Evolutionary conservation across 2,113 vertebrate species (phyloP), one percentile per base, ranked within the genome.

Genomic region (Hucho hucho): DNA sequence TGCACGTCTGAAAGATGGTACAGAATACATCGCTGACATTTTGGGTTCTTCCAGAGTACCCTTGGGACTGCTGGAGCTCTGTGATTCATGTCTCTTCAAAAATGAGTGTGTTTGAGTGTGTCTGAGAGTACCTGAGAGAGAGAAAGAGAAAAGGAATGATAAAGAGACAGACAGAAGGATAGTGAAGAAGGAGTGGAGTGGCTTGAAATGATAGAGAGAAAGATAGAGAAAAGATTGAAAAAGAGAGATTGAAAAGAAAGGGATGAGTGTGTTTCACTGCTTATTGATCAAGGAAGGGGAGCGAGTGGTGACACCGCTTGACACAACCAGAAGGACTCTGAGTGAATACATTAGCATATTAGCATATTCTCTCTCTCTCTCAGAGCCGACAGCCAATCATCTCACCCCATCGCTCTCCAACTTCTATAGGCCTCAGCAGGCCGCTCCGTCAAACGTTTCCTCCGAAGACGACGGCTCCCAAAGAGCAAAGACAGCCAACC

Each of bases 211-310:
- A 49, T 6, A 70, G 69, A 26, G 43, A 26, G 43, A 61, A 7
- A 61, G 58, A 65, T 14, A 65, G 64, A 28, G 4, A 65, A 43
- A 43, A 43, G 2, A 43, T 9, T 43, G 37, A 43, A 43, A 11
- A 9, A 37, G 37, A 37, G 37, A 37, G 6, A 37, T 43, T 43
- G 37, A 43, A 43, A 43, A 43, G 37, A 43, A 43, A 16, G 37
- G 7, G 18, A 6, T 65, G 25, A 12, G 72, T 47, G 24, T 26
- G 72, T 49, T 43, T 28, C 14, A 59, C 67, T 14, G 56, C 65
- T 68, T 75, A 69, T 43, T 75, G 73, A 75, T 75, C 49, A 13
- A 58, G 11, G 29, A 29, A n/a, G 25, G 16, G 37, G 37, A 43
- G 65, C 20, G 4, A 65, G 22, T 22, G 43, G 14, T 65, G 63